Evolutionary conservation across 92 coral and sea anemone species (phyloP).

Genomic region (Phenganax stokvisi): DNA sequence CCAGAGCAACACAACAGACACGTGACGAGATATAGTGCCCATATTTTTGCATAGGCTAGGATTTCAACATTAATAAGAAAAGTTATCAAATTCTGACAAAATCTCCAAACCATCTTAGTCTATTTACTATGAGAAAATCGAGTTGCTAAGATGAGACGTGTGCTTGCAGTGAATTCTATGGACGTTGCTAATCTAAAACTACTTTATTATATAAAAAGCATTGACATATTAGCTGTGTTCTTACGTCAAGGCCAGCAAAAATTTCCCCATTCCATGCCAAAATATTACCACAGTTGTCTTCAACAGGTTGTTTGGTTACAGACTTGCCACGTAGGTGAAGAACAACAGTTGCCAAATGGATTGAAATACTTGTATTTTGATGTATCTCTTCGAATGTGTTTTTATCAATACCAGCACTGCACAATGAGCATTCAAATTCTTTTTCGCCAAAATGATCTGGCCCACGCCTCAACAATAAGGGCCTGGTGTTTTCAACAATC

Average conservation of each 20-base stretch:
- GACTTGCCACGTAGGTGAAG: slow-evolving; percentile 82
- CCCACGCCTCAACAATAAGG: slow-evolving; percentile 72
- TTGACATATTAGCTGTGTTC: background rate
- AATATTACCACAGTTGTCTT: slow-evolving; percentile 63
- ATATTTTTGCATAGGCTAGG: too few relatives aligned
- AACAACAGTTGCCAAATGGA: slow-evolving; percentile 57
- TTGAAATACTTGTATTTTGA: slow-evolving; percentile 9
- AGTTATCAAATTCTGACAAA: too few relatives aligned
- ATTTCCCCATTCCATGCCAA: slow-evolving; percentile 97
- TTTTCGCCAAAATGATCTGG: slow-evolving; percentile 56
- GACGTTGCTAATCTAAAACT: too few relatives aligned
- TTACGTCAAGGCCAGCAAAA: slow-evolving; percentile 79
- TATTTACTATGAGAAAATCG: too few relatives aligned
- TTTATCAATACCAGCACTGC: slow-evolving; percentile 24
- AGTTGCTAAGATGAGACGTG: too few relatives aligned
- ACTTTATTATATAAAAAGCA: too few relatives aligned
- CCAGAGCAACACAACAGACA: too few relatives aligned
- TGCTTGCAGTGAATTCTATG: too few relatives aligned
- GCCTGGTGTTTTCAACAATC: slow-evolving; percentile 44
- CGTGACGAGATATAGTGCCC: too few relatives aligned
- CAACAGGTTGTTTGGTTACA: slow-evolving; percentile 64
- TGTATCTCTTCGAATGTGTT: background rate
- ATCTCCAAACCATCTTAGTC: too few relatives aligned
- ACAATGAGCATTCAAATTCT: background rate
- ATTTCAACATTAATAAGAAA: too few relatives aligned